Evolutionary conservation across 2,888 invertebrate species (phyloP).

Genomic region (Priapulus caudatus): DNA sequence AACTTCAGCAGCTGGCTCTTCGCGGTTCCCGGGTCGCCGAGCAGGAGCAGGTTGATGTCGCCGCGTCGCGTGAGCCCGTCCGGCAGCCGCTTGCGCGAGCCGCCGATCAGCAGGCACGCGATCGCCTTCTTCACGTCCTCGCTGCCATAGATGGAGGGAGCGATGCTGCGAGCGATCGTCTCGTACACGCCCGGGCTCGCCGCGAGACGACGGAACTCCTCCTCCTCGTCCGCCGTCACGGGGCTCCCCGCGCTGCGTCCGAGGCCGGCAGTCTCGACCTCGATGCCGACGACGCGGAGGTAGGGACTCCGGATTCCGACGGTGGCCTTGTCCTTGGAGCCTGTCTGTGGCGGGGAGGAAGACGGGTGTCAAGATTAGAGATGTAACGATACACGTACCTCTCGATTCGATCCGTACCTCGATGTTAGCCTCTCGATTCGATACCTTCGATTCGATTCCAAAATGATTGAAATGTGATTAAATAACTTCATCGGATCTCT

Average conservation of each 20-base stretch:
- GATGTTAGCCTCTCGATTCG: too few species aligned
- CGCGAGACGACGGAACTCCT: slow-evolving; percentile 68
- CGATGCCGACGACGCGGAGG: slow-evolving; percentile 81
- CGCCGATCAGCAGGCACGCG: slow-evolving; percentile 86
- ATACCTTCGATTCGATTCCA: too few species aligned
- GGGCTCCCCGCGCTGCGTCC: slow-evolving; percentile 41
- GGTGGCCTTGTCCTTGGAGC: slow-evolving; percentile 37
- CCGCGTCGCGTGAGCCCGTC: slow-evolving; percentile 91
- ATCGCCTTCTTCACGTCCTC: slow-evolving; percentile 93
- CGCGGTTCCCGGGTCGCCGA: slow-evolving; percentile 99
- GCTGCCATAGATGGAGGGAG: slow-evolving; percentile 91
- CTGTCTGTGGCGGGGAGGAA: too few species aligned
- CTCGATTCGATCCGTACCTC: too few species aligned
- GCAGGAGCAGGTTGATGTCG: slow-evolving; percentile 83
- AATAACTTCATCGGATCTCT: too few species aligned
- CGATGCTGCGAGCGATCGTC: slow-evolving; percentile 72
- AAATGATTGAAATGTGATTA: too few species aligned
- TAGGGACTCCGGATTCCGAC: slow-evolving; percentile 90
- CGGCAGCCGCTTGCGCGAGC: slow-evolving; percentile 58
- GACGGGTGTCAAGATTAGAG: too few species aligned
- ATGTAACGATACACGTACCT: not conserved
- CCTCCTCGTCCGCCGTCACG: slow-evolving; percentile 57
- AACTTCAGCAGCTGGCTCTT: slow-evolving; percentile 96
- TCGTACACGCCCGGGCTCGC: slow-evolving; percentile 76
- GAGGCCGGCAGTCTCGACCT: slow-evolving; percentile 65